These are phyloP conservation scores for Julus scanicus DNA, from an alignment of 2,888 invertebrate genomes.

Conservation along the genomic window DNA sequence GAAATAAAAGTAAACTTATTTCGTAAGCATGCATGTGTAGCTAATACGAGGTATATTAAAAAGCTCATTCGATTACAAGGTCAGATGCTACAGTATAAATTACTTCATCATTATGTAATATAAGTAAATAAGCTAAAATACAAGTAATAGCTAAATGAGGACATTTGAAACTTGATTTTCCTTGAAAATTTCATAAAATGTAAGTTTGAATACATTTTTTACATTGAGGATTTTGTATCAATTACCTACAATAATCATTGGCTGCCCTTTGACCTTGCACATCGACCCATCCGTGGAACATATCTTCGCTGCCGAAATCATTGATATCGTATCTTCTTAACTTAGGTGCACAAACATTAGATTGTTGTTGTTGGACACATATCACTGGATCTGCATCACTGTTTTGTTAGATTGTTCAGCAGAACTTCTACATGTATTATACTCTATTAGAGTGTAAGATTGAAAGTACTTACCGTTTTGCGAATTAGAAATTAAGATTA, in stretches of 20 bases:
- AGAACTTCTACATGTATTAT: not conserved
- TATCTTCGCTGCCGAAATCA: not conserved
- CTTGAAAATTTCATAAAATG: too few species aligned
- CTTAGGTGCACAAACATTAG: constrained; percentile 14
- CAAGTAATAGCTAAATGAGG: too few species aligned
- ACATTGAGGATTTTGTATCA: not conserved
- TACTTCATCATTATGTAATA: too few species aligned
- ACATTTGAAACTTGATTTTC: too few species aligned
- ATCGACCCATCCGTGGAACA: constrained; percentile 45
- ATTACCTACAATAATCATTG: constrained; percentile 51
- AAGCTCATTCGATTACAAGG: too few species aligned
- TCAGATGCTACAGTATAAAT: too few species aligned
- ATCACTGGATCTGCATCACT: not conserved
- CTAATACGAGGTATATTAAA: too few species aligned
- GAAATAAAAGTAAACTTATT: not conserved
- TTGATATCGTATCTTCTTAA: constrained; percentile 26
- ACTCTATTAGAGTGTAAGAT: not conserved
- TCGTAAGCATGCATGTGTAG: not conserved
- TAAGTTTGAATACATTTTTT: not conserved
- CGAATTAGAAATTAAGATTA: too few species aligned
- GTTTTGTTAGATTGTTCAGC: not conserved
- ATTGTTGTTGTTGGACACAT: not conserved
- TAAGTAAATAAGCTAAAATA: too few species aligned
- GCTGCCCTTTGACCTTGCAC: constrained; percentile 37
- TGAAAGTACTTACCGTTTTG: not conserved